Conservation (phyloP, 2,797 vertebrate species). For the Phalloptychus januarius region DNA sequence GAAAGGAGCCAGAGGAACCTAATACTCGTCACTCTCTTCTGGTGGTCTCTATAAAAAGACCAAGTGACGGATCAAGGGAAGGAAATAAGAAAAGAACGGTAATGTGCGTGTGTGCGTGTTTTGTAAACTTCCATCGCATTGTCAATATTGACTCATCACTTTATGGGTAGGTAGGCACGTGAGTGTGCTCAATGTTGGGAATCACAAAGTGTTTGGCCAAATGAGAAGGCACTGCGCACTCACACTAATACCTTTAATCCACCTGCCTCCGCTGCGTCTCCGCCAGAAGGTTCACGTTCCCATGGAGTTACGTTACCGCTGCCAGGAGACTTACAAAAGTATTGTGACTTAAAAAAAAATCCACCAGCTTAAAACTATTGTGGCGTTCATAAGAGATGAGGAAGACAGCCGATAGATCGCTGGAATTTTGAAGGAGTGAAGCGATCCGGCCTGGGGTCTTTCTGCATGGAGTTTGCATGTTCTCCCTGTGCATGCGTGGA, state of each 20-base stretch:
- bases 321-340: conserved; percentile 17
- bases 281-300: conserved; percentile 33
- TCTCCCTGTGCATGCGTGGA: too few species aligned
- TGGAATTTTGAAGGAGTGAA: neutral
- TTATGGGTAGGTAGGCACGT: conserved; percentile 19
- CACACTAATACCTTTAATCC: conserved; percentile 59
- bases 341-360: conserved; percentile 15
- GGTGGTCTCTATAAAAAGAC: conserved; percentile 25
- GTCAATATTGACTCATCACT: conserved; percentile 23
- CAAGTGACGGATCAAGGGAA: conserved; percentile 14
- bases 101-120: neutral
- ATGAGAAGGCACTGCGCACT: conserved; percentile 51
- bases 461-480: too few species aligned
- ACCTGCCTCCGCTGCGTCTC: conserved; percentile 62
- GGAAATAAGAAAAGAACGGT: neutral
- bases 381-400: conserved; percentile 15
- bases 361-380: neutral
- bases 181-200: conserved; percentile 24
- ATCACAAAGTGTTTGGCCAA: conserved; percentile 48
- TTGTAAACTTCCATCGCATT: conserved; percentile 17
- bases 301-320: conserved; percentile 24
- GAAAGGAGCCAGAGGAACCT: conserved; percentile 44
- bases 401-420: neutral
- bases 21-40: conserved; percentile 16
- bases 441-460: too few species aligned